Evolutionary conservation across 2,888 invertebrate species (phyloP), one percentile per base, ranked within the genome.

Genomic region (Diadegma fenestrale): DNA sequence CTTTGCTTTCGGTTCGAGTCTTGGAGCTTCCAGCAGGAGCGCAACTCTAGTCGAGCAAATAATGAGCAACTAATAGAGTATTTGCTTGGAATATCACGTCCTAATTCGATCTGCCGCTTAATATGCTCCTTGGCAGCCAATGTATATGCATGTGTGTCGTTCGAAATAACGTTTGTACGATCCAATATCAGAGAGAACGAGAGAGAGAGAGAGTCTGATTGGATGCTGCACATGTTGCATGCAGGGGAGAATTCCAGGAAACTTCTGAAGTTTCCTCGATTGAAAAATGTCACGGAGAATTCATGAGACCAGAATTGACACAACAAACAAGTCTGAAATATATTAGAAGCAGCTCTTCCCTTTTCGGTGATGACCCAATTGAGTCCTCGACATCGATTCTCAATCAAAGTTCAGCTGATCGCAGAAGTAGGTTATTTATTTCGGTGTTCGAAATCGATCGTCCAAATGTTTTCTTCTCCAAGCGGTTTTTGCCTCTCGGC

Each of bases 1-100:
- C 61, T 17, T 68, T 45, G 17, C 85, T 54, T 68, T 77, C 48
- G 37, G 14, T n/a, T n/a, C 8, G 58, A 37, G 10, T 1, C 37
- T 37, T 37, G 37, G 37, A 37, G 37, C 37, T 37, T 8, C 37
- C 12, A 54, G 63, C 12, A 54, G 63, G 37, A 79, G 73, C 68
- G 61, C 80, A 66, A 63, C 86, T 81, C 86, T 82, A 86, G 82
- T 86, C 88, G 88, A 82, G 89, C 90, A 90, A 90, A 91, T 91
- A 91, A 90, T 90, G 89, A 89, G 87, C 88, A 87, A 88, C 89
- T 90, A 90, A 91, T 91, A 90, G 90, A 91, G 89, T 91, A 90
- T 91, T 91, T 91, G 88, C 89, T 89, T 86, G 88, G 89, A 89
- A 88, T 87, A 87, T 88, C 85, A 88, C 89, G 64, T 89, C 87